These are phyloP conservation scores for Bufo bufo DNA, from an alignment of 2,113 vertebrate species.

Conservation along the genomic window DNA sequence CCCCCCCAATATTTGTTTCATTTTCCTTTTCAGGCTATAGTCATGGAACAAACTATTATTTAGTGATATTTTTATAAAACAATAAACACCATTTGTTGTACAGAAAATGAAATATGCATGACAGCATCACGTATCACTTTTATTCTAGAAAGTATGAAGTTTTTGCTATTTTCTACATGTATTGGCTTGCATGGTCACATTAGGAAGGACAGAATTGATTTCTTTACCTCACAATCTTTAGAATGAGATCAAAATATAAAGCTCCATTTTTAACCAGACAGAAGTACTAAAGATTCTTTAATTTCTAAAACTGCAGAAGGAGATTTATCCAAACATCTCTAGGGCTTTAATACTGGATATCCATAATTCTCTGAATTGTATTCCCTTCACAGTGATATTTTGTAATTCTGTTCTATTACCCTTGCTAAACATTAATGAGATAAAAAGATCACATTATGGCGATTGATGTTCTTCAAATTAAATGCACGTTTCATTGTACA, in stretches of 20 bases:
- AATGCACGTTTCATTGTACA: conserved; percentile 89
- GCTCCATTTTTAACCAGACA: conserved; percentile 74
- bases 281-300: conserved; percentile 78
- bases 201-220: conserved; percentile 62
- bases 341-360: conserved; percentile 80
- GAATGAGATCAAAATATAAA: conserved; percentile 73
- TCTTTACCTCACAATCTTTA: conserved; percentile 70
- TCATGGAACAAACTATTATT: too few species aligned
- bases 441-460: conserved; percentile 91
- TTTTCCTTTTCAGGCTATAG: not conserved
- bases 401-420: conserved; percentile 93
- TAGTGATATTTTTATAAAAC: too few species aligned
- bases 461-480: conserved; percentile 89
- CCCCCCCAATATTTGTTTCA: not conserved
- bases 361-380: conserved; percentile 90
- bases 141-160: not conserved
- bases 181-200: conserved; percentile 74
- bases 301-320: conserved; percentile 84
- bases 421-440: conserved; percentile 93
- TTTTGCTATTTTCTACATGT: conserved; percentile 63
- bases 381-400: conserved; percentile 91
- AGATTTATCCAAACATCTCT: conserved; percentile 84
- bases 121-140: not conserved
- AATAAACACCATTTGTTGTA: too few species aligned
- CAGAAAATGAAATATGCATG: too few species aligned